Base-by-base conservation (phyloP, 2,797 vertebrate species). In the Enteromius viviparus region DNA sequence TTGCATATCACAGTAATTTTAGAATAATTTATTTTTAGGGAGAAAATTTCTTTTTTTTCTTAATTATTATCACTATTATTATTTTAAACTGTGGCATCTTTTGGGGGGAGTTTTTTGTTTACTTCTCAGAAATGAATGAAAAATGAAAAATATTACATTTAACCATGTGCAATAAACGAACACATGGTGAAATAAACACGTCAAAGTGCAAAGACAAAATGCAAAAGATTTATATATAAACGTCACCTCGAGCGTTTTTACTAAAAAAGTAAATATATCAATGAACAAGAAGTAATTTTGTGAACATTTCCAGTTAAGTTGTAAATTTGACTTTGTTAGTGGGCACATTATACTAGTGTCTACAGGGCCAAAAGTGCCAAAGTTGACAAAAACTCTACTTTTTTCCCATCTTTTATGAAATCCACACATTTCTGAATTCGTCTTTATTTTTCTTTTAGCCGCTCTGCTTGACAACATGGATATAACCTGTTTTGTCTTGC, bases 401-500 rank as follows among this genome's bases (percentile, higher is more conserved):
- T 74, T 32, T 6, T 1, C 7, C 21, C 2, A 21, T 77, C 2
- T 32, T 47, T 40, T 12, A n/a, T 55, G 1, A 53, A 79, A 53
- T 66, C 3, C 29, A 51, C 9, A 40, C 11, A 40, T 17, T 23
- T 37, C 19, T 51, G 32, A 29, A 11, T 34, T 26, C 32, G 1
- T 51, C 12, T 26, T 51, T 19, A n/a, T 23, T 58, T 78, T 78
- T 12, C 1, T 23, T 68, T 65, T 78, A 47, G 17, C 32, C 26
- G 8, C 49, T 37, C n/a, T 42, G 53, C 34, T 23, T 40, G 53
- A 40, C 42, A 76, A 60, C 34, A 14, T 74, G 26, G 26, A 72
- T 15, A 14, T n/a, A 37, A 37, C 32, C 21, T 75, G 12, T 53
- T 51, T 71, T 80, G 34, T 58, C 51, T 71, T 80, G 37, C 23